A percentile compares a stretch with the other conserved stretches of the same genome.
These are phyloP conservation scores for Spodoptera exigua DNA, from an alignment of 2,888 invertebrate species.

Conservation along the genomic window DNA sequence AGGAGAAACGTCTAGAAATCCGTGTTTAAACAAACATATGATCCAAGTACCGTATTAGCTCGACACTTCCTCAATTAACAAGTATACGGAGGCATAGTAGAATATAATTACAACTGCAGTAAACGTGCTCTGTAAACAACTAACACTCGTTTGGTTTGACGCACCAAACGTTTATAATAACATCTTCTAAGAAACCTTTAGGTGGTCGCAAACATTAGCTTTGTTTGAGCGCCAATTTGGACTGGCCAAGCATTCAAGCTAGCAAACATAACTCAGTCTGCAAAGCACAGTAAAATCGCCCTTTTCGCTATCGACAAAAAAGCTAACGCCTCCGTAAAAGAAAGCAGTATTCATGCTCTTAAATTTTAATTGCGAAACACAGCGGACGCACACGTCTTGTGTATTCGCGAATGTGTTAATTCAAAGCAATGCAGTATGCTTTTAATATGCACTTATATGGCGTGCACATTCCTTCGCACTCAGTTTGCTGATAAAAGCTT, in stretches of 20 bases:
- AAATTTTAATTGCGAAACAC: slow-evolving; percentile 83
- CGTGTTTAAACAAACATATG: slow-evolving; percentile 60
- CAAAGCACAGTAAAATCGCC: slow-evolving; percentile 53
- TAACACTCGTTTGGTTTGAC: slow-evolving; percentile 60
- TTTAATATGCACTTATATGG: slow-evolving; percentile 78
- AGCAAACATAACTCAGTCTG: slow-evolving; percentile 56
- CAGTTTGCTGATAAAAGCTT: slow-evolving; percentile 53
- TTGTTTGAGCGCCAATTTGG: slow-evolving; percentile 85
- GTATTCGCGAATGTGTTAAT: slow-evolving; percentile 84
- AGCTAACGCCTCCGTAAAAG: slow-evolving; percentile 50
- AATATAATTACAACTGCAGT: slow-evolving; percentile 66
- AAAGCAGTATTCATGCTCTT: slow-evolving; percentile 60
- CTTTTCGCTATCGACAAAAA: slow-evolving; percentile 52
- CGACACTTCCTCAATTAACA: slow-evolving; percentile 76
- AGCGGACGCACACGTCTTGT: slow-evolving; percentile 71
- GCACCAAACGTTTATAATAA: slow-evolving; percentile 59
- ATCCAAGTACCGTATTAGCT: slow-evolving; percentile 57
- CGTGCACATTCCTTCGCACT: slow-evolving; percentile 73
- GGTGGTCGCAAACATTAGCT: slow-evolving; percentile 86
- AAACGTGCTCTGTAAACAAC: slow-evolving; percentile 69
- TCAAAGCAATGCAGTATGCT: slow-evolving; percentile 73
- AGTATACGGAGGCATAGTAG: slow-evolving; percentile 62
- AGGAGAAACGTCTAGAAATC: slow-evolving; percentile 50
- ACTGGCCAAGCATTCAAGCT: slow-evolving; percentile 68
- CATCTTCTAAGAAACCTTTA: slow-evolving; percentile 79